Percentiles rank a stretch among this genome's conserved stretches.
phyloP scores from a whole-genome alignment of 1,140 invertebrate species.

The Armadillidium nasatum region DNA sequence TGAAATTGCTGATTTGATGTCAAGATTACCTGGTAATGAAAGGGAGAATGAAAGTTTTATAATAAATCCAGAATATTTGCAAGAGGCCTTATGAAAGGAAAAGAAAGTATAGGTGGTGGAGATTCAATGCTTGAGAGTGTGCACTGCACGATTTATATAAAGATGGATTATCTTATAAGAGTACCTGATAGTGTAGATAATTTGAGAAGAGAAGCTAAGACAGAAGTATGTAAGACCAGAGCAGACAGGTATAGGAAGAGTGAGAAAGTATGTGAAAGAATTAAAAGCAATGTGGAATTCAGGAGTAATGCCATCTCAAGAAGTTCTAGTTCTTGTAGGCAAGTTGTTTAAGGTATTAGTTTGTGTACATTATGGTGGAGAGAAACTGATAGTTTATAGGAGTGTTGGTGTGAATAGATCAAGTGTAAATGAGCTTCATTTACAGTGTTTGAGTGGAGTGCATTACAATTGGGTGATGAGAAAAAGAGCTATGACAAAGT shows the following conservation, averaged over 20 bases:
- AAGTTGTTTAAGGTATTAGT: not conserved
- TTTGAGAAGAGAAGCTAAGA: not conserved
- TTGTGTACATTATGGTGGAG: slow-evolving; percentile 9
- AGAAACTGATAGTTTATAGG: not conserved
- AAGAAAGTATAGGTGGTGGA: not conserved
- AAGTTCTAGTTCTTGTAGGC: not conserved
- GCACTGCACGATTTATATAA: not conserved
- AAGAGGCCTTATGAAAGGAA: no score
- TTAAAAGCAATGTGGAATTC: not conserved
- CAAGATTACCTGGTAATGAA: not conserved
- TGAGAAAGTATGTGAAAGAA: not conserved
- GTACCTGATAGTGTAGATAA: not conserved
- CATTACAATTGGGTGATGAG: slow-evolving; percentile 3
- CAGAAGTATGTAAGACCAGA: not conserved
- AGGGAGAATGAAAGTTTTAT: no score
- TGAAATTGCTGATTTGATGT: slow-evolving; percentile 2
- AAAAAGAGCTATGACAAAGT: no score
- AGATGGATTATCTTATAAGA: not conserved
- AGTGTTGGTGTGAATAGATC: not conserved
- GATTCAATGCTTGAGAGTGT: slow-evolving; percentile 17
- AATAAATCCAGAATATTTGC: no score
- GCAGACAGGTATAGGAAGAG: no score
- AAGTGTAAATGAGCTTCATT: not conserved
- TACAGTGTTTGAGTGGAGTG: not conserved
- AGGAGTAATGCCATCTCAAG: not conserved